A percentile compares a stretch with the other conserved stretches of the same genome.
These are phyloP conservation scores for Dicerorhinus sumatrensis DNA, from an alignment of 2,113 vertebrate genomes.

Conservation along the genomic window DNA sequence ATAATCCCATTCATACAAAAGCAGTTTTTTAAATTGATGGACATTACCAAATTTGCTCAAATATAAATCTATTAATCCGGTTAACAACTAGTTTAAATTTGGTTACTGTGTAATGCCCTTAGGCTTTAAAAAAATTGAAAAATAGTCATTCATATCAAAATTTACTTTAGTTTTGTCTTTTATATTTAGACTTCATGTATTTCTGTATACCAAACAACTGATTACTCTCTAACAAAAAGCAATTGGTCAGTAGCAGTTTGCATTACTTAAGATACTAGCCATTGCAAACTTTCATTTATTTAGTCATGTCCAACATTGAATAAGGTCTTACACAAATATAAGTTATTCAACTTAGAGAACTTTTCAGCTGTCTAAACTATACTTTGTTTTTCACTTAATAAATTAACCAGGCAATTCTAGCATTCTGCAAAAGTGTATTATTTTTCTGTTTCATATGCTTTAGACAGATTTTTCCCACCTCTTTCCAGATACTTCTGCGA, in stretches of 20 bases:
- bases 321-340: constrained; percentile 45
- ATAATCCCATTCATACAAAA: constrained; percentile 32
- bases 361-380: constrained; percentile 68
- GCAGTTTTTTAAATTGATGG: neutral
- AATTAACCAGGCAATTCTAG: constrained; percentile 57
- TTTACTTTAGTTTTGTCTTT: constrained; percentile 46
- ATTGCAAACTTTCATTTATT: neutral
- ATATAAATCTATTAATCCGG: neutral
- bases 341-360: constrained; percentile 77
- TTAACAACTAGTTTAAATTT: constrained; percentile 14
- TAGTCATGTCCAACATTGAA: neutral
- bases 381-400: constrained; percentile 73
- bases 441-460: constrained; percentile 34
- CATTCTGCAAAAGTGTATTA: constrained; percentile 26
- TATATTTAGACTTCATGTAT: constrained; percentile 6
- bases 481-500: constrained; percentile 89
- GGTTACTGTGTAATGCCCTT: neutral
- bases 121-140: neutral
- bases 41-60: neutral
- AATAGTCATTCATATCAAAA: neutral
- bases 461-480: constrained; percentile 47
- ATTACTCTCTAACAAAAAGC: neutral
- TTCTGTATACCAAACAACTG: constrained; percentile 5
- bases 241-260: neutral
- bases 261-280: neutral